Evolutionary conservation across 2,888 invertebrate genomes (phyloP), one percentile per base, ranked within the genome.

Genomic region (Latrodectus elegans): DNA sequence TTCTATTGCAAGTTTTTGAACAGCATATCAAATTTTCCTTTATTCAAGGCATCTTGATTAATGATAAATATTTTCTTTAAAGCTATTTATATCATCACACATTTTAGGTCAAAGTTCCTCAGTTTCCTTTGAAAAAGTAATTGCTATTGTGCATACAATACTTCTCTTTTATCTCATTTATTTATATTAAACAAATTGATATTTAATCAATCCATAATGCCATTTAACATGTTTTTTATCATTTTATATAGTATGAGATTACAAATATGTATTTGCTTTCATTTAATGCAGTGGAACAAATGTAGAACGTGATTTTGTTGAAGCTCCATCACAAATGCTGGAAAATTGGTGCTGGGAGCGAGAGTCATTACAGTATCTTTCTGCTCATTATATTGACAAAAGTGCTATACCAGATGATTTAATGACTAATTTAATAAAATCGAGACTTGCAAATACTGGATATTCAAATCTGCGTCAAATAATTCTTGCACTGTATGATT

Each of bases 271-370:
- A 11, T 60, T 60, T 60, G 0, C 79, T 88, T 22, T 75, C 12
- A 15, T 17, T 73, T 65, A 68, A 51, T 73, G 14, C 90, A 92
- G 92, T 91, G 93, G 93, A 12, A 92, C 92, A 4, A 90, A 91
- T 76, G 93, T 93, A 8, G 93, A 93, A 89, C 90, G 93, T 67
- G 93, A 93, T 90, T 93, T 93, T 91, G 92, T 93, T n/a, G 93
- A 93, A 90, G 93, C 93, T 1, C 93, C 93, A 10, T 93, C 93
- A 6, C 93, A 93, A 91, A 93, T 93, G 93, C 90, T 93, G 89
- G 93, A 93, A 91, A 93, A 93, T 91, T 93, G 93, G 93, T 92
- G 92, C 49, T 93, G 93, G 93, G 92, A 93, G 90, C 90, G 91
- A 78, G 93, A 93, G 73, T 92, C 93, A 6, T 91, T 93, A 14